A percentile compares a stretch with the other conserved stretches of the same genome.
phyloP scores from a whole-genome alignment of 92 coral and sea anemone genomes.

The Bergia sp. region DNA sequence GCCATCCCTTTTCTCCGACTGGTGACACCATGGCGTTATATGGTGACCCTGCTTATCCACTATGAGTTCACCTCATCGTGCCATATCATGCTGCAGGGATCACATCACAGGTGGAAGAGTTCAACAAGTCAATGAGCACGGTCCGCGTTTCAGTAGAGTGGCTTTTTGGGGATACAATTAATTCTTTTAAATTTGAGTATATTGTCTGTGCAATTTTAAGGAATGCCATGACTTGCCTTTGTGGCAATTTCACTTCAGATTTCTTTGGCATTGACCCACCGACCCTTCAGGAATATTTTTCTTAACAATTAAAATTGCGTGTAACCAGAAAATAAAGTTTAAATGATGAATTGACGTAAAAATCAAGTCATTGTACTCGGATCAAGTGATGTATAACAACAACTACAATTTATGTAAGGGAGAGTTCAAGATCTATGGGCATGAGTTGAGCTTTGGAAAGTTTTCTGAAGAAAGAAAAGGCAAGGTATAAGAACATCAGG shows the following conservation, averaged over 20 bases:
- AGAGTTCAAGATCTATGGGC: not conserved
- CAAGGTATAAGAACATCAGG: not conserved
- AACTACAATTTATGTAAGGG: not conserved
- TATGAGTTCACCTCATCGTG: constrained; percentile 43
- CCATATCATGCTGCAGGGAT: constrained; percentile 27
- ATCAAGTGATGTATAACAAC: constrained; percentile 39
- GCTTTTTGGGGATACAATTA: not conserved
- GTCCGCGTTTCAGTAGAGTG: constrained; percentile 15
- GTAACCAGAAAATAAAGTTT: constrained; percentile 1
- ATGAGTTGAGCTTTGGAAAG: not conserved
- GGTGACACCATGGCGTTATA: constrained; percentile 39
- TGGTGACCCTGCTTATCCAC: constrained; percentile 47
- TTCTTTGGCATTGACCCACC: constrained; percentile 3
- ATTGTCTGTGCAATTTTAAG: constrained; percentile 5
- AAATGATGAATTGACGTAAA: constrained; percentile 29
- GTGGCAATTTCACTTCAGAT: not conserved
- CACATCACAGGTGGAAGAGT: constrained; percentile 7
- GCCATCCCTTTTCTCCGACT: constrained; percentile 43
- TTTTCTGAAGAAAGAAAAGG: too few relatives aligned
- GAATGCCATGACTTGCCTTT: constrained; percentile 11
- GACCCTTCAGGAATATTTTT: constrained; percentile 3
- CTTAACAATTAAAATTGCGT: constrained; percentile 1
- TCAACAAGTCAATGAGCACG: constrained; percentile 21
- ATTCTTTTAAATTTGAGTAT: constrained; percentile 21
- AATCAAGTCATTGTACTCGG: constrained; percentile 23